These are phyloP conservation scores for Gadopsis bispinosus DNA, from an alignment of 2,797 vertebrate species.

Conservation along the genomic window DNA sequence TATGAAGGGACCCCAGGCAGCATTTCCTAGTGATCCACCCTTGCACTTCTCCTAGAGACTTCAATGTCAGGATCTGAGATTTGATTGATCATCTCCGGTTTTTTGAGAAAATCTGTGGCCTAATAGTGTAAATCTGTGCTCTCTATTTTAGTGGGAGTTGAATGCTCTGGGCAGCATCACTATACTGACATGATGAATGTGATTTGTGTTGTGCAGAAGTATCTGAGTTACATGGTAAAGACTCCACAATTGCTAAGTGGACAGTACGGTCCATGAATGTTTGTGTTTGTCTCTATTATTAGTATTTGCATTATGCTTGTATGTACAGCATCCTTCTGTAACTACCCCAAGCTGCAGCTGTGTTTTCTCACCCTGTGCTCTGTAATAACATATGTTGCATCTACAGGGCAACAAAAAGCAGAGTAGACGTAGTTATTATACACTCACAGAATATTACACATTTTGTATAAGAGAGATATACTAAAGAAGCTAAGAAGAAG, in stretches of 20 bases:
- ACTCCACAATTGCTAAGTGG: background rate
- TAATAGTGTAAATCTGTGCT: background rate
- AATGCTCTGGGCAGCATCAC: background rate
- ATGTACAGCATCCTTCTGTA: slow-evolving; percentile 4
- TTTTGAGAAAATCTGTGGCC: background rate
- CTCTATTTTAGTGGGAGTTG: background rate
- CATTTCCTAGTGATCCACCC: background rate
- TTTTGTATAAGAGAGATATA: background rate
- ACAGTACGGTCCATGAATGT: background rate
- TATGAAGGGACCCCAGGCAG: background rate
- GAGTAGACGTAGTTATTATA: slow-evolving; percentile 26
- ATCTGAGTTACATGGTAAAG: background rate
- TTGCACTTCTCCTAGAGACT: background rate
- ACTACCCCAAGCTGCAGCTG: background rate
- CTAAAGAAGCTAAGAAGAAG: background rate
- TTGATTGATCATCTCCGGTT: slow-evolving; percentile 10
- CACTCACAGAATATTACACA: slow-evolving; percentile 1
- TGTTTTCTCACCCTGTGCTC: slow-evolving; percentile 16
- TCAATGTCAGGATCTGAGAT: slow-evolving; percentile 17
- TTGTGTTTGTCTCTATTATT: background rate
- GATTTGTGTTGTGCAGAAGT: background rate
- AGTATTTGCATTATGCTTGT: background rate
- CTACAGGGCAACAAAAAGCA: background rate
- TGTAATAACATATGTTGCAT: slow-evolving; percentile 30
- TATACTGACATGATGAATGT: background rate